Base-by-base conservation (phyloP, 2,888 invertebrate species). In the Drosophila gaucha region DNA sequence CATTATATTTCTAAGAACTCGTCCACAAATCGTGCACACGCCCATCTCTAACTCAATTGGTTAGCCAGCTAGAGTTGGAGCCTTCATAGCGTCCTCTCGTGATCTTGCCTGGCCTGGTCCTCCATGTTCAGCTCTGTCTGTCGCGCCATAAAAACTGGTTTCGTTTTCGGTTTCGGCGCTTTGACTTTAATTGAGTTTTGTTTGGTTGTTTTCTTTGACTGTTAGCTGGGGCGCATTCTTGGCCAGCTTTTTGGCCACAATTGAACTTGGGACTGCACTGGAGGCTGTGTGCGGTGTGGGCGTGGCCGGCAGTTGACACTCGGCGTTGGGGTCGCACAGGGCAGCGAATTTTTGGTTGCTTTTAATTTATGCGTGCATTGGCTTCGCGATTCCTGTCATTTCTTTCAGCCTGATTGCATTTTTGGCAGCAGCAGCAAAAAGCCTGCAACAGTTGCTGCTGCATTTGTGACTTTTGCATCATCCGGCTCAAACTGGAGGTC, bases 341-440 rank as follows among this genome's bases (percentile, higher is more conserved):
- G 54, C 51, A 35, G 39, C 30, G 52, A 36, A 56, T 57, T 59
- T 22, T 59, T 22, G 14, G 20, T 20, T 44, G 44, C 26, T 62
- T 76, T 78, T 78, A 76, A 82, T 82, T 80, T 80, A 80, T 84
- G 82, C 80, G 74, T 70, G 52, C 75, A 80, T 72, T 78, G 80
- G 67, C 60, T 63, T 47, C 52, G 20, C 43, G 60, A 69, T 56
- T 33, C 44, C 20, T 39, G 78, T 36, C 66, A 57, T 76, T 80
- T 67, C 67, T 59, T 74, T 74, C 65, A 62, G 46, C 57, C 55
- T 68, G 74, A 74, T 82, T 83, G 66, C 64, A 30, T 58, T 70
- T 67, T 60, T 56, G 63, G 49, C 46, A 33, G n/a, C 31, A 16
- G 22, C 16, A 26, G 14, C 47, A 10, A n/a, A n/a, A n/a, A n/a